These are phyloP conservation scores for Phodopus roborovskii DNA, from an alignment of 2,113 vertebrate genomes.

Conservation along the genomic window DNA sequence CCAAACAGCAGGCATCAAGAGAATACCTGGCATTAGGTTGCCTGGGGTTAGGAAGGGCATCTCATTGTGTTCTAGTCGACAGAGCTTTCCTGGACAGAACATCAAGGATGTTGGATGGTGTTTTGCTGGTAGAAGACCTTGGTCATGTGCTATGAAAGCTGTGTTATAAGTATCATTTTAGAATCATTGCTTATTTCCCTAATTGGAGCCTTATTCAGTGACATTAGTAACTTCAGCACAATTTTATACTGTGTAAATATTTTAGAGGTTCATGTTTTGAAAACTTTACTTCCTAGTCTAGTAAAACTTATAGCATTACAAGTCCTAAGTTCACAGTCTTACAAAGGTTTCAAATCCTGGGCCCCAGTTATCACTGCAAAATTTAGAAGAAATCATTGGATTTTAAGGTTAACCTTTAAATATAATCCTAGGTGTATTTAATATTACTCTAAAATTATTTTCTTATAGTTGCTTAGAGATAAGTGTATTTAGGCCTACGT, in stretches of 20 bases:
- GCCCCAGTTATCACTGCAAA: neutral
- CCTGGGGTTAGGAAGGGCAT: neutral
- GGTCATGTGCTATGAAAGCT: neutral
- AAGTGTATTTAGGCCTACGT: neutral
- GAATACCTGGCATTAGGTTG: neutral
- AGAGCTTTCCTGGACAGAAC: neutral
- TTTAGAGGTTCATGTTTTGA: neutral
- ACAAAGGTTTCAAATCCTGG: neutral
- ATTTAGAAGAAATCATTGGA: neutral
- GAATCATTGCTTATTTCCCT: neutral
- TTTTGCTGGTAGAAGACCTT: constrained; percentile 24
- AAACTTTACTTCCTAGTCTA: neutral
- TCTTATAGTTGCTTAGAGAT: constrained; percentile 16
- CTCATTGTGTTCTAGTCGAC: neutral
- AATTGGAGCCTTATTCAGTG: neutral
- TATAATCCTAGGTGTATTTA: neutral
- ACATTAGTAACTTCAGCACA: constrained; percentile 22
- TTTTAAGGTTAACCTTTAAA: constrained; percentile 50
- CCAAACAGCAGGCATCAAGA: neutral
- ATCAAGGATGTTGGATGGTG: neutral
- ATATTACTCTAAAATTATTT: neutral
- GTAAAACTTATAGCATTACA: neutral
- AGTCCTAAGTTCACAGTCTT: neutral
- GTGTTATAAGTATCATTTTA: constrained; percentile 2
- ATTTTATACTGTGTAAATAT: neutral